Evolutionary conservation across 2,888 invertebrate genomes (phyloP).

Genomic region (Oscheius onirici): DNA sequence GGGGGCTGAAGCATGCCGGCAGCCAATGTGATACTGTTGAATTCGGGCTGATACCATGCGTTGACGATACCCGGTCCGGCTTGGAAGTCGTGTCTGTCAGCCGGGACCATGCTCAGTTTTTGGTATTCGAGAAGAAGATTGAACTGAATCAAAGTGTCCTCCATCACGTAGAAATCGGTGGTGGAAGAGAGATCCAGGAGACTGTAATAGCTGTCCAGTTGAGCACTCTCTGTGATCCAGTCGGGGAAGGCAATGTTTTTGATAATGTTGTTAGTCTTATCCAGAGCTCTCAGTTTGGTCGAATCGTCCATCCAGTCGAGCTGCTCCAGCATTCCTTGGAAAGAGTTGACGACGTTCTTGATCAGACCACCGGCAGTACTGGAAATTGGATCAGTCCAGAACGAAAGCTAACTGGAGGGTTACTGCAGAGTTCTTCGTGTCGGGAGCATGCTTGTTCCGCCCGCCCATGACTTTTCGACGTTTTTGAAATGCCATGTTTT

Average conservation of each 20-base stretch:
- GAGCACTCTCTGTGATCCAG: constrained; percentile 46
- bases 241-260: constrained; percentile 61
- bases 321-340: constrained; percentile 63
- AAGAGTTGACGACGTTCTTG: constrained; percentile 51
- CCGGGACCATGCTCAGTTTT: constrained; percentile 36
- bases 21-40: constrained; percentile 69
- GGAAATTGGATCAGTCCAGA: constrained; percentile 38
- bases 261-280: constrained; percentile 50
- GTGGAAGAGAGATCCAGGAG: constrained; percentile 35
- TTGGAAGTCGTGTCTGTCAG: constrained; percentile 60
- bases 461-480: no score
- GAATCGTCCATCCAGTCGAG: constrained; percentile 57
- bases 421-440: no score
- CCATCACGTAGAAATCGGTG: constrained; percentile 51
- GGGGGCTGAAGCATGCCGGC: constrained; percentile 65
- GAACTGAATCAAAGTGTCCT: constrained; percentile 47
- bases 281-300: constrained; percentile 49
- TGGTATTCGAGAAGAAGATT: constrained; percentile 47
- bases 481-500: no score
- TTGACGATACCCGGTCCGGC: constrained; percentile 63
- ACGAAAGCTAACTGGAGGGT: no score
- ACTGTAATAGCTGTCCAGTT: constrained; percentile 45
- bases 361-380: constrained; percentile 51
- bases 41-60: constrained; percentile 65
- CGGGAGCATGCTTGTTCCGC: no score